Evolutionary conservation across 2,113 vertebrate genomes (phyloP).

Genomic region (Trogon surrucura): DNA sequence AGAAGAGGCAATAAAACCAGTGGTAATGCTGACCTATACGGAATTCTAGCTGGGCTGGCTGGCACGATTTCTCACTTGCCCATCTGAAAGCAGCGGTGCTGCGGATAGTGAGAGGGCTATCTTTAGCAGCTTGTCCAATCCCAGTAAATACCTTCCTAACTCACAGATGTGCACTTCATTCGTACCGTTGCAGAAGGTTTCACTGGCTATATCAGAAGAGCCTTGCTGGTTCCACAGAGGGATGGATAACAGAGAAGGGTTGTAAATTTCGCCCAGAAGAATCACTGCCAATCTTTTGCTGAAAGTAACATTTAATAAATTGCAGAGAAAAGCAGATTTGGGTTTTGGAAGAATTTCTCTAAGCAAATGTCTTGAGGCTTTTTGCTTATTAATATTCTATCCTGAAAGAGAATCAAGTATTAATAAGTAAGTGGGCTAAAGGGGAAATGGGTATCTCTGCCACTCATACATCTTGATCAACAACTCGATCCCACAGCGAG

Average conservation of each 20-base stretch:
- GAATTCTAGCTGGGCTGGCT: not conserved
- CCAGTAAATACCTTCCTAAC: not conserved
- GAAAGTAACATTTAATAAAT: not conserved
- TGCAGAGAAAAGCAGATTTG: not conserved
- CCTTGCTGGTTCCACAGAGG: not conserved
- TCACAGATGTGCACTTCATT: not conserved
- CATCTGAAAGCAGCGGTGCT: constrained; percentile 23
- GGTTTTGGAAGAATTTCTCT: not conserved
- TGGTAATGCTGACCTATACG: not conserved
- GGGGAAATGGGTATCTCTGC: not conserved
- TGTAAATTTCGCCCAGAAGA: not conserved
- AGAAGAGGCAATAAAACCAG: not conserved
- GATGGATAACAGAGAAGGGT: not conserved
- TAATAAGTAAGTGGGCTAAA: not conserved
- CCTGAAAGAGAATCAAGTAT: not conserved
- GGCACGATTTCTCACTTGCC: not conserved
- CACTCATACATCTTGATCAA: not conserved
- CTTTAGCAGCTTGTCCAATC: not conserved
- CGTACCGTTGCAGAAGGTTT: not conserved
- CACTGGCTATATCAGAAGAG: not conserved
- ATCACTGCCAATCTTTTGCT: not conserved
- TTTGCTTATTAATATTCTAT: not conserved
- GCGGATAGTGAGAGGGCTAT: not conserved
- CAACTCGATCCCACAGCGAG: not conserved
- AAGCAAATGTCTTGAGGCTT: not conserved